Base-by-base conservation (phyloP, 1,140 invertebrate species). In the Sycophaga agraensis region DNA sequence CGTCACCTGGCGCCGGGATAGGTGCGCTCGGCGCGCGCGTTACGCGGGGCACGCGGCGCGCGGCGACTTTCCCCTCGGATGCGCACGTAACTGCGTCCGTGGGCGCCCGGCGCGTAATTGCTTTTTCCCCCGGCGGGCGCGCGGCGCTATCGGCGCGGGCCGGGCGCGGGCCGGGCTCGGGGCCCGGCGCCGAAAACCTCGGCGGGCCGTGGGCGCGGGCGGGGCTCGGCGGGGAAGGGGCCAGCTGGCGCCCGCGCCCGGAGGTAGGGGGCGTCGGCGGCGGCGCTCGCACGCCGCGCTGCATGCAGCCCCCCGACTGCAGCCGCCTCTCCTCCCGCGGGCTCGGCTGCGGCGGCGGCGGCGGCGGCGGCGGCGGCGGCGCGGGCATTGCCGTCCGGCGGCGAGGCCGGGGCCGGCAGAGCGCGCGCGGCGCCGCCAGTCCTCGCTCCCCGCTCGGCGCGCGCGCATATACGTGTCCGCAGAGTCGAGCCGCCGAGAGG, bases 241-340 rank as follows among this genome's bases (percentile, higher is more conserved):
- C n/a, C n/a, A n/a, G n/a, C n/a, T n/a, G n/a, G n/a, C n/a, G n/a
- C n/a, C n/a, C n/a, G n/a, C n/a, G n/a, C n/a, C 51, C 58, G 60
- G 59, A n/a, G 31, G 31, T 17, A 53, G 34, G 45, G 45, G 21
- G 19, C 39, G 43, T 39, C 65, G 65, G 66, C 69, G 67, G 69
- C 68, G 56, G 67, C 67, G 70, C 71, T 66, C 68, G 69, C 71
- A 70, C 70, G 66, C 59, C 63, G 66, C 58, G 70, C 66, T 68
- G 69, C 69, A 68, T 70, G 67, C 66, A 65, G 66, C 71, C 68
- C 70, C 70, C 69, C 67, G n/a, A n/a, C 69, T 65, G 69, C 74
- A 69, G 70, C 75, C 76, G 73, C 76, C 74, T 73, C 76, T 66
- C 70, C 72, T 70, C 73, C 73, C 68, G 68, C 67, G 61, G 69